Evolutionary conservation across 1,140 invertebrate genomes (phyloP).

Genomic region (Colletes gigas): DNA sequence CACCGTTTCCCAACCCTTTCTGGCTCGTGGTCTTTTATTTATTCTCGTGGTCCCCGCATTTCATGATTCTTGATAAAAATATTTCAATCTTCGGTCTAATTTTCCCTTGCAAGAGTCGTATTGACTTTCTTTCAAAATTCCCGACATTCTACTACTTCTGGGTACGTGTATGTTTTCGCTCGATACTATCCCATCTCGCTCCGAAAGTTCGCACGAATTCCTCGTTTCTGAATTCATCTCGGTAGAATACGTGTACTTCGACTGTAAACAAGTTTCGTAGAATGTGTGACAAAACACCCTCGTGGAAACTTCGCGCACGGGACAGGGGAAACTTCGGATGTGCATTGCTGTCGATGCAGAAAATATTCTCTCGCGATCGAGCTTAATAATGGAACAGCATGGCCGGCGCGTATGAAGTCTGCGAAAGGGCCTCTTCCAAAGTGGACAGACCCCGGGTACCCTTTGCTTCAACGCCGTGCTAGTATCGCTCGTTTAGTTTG

Average conservation of each 20-base stretch:
- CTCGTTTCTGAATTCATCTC: neutral
- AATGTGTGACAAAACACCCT: neutral
- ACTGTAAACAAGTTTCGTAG: neutral
- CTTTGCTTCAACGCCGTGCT: neutral
- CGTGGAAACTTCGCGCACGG: neutral
- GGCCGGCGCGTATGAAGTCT: neutral
- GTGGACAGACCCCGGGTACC: neutral
- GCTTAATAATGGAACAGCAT: neutral
- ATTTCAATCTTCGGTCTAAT: no score
- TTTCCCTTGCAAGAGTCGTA: no score
- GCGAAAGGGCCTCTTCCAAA: neutral
- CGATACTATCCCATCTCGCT: no score
- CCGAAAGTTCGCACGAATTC: no score
- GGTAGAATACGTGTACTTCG: neutral
- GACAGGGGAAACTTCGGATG: no score
- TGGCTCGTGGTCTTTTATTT: no score
- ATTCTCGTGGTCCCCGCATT: no score
- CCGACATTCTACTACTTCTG: no score
- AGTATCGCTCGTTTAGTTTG: constrained; percentile 52
- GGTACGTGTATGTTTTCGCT: no score
- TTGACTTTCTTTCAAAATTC: no score
- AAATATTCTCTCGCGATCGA: neutral
- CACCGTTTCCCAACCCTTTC: no score
- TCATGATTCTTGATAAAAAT: no score
- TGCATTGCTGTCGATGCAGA: neutral